Evolutionary conservation across 2,797 vertebrate species (phyloP), one percentile per base, ranked within the genome.

Genomic region (Brotogeris chrysoptera): DNA sequence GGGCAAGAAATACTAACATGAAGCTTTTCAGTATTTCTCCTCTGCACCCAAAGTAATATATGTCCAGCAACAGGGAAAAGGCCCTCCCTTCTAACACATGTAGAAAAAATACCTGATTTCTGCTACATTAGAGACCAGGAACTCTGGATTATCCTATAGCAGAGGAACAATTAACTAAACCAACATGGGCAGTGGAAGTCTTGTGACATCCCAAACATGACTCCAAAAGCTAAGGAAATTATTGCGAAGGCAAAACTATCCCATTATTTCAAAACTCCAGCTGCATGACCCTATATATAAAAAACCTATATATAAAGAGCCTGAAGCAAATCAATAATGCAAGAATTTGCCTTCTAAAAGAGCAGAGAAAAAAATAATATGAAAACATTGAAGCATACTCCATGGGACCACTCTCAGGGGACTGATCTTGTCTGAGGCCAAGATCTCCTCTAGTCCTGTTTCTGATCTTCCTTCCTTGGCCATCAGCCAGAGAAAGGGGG

Each of bases 211-310:
- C 94, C 92, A 95, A 96, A 95, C 60, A 59, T 27, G 15, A 64
- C 88, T 96, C 93, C 86, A 60, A 90, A 96, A 95, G 80, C 72
- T 88, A 92, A 59, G 91, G 90, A 96, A 92, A 88, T 28, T 17
- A 90, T 34, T 72, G 61, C 65, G 92, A 79, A 92, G 30, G 82
- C 39, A 90, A 86, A 95, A 93, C 55, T 74, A 84, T 74, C 47
- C 63, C 81, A 52, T 94, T 95, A 88, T 89, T 87, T 92, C 36
- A 87, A 92, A 93, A 49, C 74, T 60, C 65, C 34, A 39, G 65
- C 84, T 78, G 72, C 8, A 6, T 85, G 93, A 52, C 60, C 60
- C 70, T 64, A 12, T 30, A 25, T 47, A 32, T 74, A 92, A 92
- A 96, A 72, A 89, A 55, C 8, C 65, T 38, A 8, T 21, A 11